Percentiles rank a stretch among this genome's conserved stretches.
These are phyloP conservation scores for Scomberomorus guttatus DNA, from an alignment of 2,797 vertebrate species.

Conservation along the genomic window DNA sequence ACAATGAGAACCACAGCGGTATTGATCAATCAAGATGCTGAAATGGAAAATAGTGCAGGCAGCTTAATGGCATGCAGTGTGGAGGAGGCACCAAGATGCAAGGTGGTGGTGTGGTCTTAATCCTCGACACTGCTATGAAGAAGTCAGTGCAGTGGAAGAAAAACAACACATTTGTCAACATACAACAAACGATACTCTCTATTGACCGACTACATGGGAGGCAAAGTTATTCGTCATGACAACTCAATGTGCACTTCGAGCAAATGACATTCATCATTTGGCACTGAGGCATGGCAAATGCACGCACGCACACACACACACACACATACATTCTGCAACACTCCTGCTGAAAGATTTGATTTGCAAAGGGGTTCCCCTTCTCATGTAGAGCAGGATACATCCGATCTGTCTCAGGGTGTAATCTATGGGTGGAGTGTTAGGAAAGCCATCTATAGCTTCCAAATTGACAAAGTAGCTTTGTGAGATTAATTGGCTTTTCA, in stretches of 20 bases:
- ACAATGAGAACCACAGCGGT: slow-evolving; percentile 68
- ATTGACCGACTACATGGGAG: slow-evolving; percentile 73
- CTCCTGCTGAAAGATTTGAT: slow-evolving; percentile 41
- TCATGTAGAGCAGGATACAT: slow-evolving; percentile 28
- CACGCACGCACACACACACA: slow-evolving; percentile 41
- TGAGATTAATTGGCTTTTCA: slow-evolving; percentile 68
- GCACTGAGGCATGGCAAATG: slow-evolving; percentile 75
- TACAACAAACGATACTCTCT: slow-evolving; percentile 65
- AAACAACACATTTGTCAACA: slow-evolving; percentile 74
- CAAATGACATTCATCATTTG: slow-evolving; percentile 82
- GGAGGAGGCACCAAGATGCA: slow-evolving; percentile 80
- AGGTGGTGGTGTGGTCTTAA: slow-evolving; percentile 57
- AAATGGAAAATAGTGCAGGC: slow-evolving; percentile 78
- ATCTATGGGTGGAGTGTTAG: slow-evolving; percentile 14
- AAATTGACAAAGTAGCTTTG: slow-evolving; percentile 51
- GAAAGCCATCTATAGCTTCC: slow-evolving; percentile 41
- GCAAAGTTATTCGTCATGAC: slow-evolving; percentile 77
- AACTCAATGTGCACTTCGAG: slow-evolving; percentile 76
- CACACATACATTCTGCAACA: slow-evolving; percentile 37
- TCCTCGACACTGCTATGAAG: slow-evolving; percentile 74
- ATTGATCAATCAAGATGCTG: slow-evolving; percentile 78
- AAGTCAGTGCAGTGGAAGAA: slow-evolving; percentile 73
- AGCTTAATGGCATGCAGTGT: slow-evolving; percentile 78
- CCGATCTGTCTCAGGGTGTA: slow-evolving; percentile 19
- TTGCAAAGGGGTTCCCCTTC: slow-evolving; percentile 3